Conservation (phyloP, 2,888 invertebrate species). For the Sericinus montela region DNA sequence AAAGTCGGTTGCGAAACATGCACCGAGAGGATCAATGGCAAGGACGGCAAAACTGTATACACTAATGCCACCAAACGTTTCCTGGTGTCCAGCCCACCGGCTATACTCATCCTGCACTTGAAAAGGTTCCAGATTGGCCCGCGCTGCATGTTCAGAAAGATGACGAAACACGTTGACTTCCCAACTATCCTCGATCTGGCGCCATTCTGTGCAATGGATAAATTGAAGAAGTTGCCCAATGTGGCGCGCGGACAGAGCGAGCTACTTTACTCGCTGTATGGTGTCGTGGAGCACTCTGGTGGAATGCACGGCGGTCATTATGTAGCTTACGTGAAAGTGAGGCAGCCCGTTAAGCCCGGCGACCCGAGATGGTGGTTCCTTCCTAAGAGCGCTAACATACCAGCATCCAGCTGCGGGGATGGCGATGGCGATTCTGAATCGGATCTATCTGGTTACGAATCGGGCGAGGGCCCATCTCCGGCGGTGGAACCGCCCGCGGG, state of each 20-base stretch:
- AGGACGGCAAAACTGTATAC: conserved; percentile 85
- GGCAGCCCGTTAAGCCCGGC: conserved; percentile 79
- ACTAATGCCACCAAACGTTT: conserved; percentile 91
- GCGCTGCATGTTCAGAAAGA: conserved; percentile 87
- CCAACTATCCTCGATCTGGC: conserved; percentile 91
- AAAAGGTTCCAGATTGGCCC: conserved; percentile 95
- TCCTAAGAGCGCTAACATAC: conserved; percentile 79
- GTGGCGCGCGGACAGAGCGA: conserved; percentile 81
- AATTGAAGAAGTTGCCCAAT: conserved; percentile 80
- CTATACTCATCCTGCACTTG: conserved; percentile 95
- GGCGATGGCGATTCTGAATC: conserved; percentile 75
- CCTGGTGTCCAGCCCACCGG: conserved; percentile 93
- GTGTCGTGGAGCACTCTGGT: conserved; percentile 97
- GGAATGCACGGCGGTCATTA: conserved; percentile 92
- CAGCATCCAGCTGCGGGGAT: conserved; percentile 62
- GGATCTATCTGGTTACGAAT: conserved; percentile 76
- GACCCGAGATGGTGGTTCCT: conserved; percentile 87
- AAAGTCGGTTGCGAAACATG: conserved; percentile 96
- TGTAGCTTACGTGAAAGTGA: conserved; percentile 95
- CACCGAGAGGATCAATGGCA: conserved; percentile 84
- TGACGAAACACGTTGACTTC: conserved; percentile 92
- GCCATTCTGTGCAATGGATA: conserved; percentile 90
- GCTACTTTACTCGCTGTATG: conserved; percentile 93
- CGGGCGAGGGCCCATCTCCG: conserved; percentile 63
- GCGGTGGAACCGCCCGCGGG: conserved; percentile 78